Evolutionary conservation across 2,113 vertebrate species (phyloP).

Genomic region (Mobula birostris): DNA sequence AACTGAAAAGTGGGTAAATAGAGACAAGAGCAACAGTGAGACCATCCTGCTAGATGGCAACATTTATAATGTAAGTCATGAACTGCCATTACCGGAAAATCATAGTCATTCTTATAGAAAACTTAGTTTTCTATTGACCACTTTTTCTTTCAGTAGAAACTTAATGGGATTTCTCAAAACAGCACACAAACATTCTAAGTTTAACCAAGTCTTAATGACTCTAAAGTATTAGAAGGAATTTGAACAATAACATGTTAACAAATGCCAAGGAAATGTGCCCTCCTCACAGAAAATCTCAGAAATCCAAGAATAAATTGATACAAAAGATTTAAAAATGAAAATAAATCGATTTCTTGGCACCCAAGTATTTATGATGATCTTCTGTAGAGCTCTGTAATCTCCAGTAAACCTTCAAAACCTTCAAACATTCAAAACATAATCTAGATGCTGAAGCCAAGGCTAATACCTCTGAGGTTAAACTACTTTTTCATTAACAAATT

Average conservation of each 20-base stretch:
- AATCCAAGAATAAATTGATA: not conserved
- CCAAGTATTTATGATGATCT: constrained; percentile 25
- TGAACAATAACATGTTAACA: not conserved
- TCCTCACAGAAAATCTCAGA: not conserved
- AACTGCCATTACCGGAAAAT: not conserved
- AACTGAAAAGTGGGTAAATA: too few species aligned
- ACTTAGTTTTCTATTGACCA: not conserved
- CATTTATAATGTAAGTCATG: not conserved
- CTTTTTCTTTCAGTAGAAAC: not conserved
- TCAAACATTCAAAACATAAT: constrained; percentile 34
- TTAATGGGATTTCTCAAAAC: not conserved
- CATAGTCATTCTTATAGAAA: not conserved
- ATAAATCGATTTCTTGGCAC: constrained; percentile 17
- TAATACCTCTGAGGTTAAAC: not conserved
- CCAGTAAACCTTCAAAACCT: not conserved
- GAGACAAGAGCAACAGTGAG: not conserved
- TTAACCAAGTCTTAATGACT: not conserved
- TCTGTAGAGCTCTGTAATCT: constrained; percentile 19
- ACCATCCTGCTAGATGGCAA: not conserved
- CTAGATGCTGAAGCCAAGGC: constrained; percentile 23
- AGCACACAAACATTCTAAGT: not conserved
- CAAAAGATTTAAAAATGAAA: constrained; percentile 5
- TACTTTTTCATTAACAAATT: constrained; percentile 34
- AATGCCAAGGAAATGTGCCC: not conserved
- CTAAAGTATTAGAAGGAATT: not conserved